Base-by-base conservation (phyloP, 2,797 vertebrate species). In the Micromesistius poutassou region DNA sequence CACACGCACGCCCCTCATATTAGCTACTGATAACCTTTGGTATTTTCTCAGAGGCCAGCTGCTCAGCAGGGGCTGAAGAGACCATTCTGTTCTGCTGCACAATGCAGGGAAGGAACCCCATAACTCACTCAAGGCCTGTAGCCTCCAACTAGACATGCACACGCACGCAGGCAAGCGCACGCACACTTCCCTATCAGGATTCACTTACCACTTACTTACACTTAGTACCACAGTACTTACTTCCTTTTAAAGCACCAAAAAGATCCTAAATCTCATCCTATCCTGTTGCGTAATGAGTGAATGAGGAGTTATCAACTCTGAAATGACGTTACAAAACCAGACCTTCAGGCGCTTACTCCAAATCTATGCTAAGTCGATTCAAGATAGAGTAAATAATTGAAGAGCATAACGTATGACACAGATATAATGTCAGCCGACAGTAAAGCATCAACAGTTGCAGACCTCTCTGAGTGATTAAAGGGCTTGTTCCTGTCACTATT, bases 41-140 rank as follows among this genome's bases (percentile, higher is more conserved):
- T 68, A 80, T 85, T 78, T 81, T 74, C 79, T 76, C 79, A 72
- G 72, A 71, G 75, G 84, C 80, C 70, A 30, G 86, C 75, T 78
- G 75, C 71, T 81, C 78, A 74, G 74, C 62, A 42, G 77, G 42
- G 78, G 82, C 76, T 80, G 72, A 83, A 83, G 80, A 87, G 82
- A 77, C 38, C 75, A 84, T 84, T 86, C 78, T 83, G 81, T 76
- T 80, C n/a, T 70, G 35, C 46, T 36, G 75, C 87, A 84, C 86
- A 91, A 88, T 81, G 84, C 79, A 86, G 77, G 78, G 55, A 81
- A 77, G 42, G 42, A 89, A 68, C 25, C 62, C 78, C 80, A 80
- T 77, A 80, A 82, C 66, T 87, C 78, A 85, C 66, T n/a, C n/a
- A n/a, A 30, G 9, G 68, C 68, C 31, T 71, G 4, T 31, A 30